A percentile compares a stretch with the other conserved stretches of the same genome.
Conservation (phyloP, 2,797 vertebrate genomes). For the Manis javanica region DNA sequence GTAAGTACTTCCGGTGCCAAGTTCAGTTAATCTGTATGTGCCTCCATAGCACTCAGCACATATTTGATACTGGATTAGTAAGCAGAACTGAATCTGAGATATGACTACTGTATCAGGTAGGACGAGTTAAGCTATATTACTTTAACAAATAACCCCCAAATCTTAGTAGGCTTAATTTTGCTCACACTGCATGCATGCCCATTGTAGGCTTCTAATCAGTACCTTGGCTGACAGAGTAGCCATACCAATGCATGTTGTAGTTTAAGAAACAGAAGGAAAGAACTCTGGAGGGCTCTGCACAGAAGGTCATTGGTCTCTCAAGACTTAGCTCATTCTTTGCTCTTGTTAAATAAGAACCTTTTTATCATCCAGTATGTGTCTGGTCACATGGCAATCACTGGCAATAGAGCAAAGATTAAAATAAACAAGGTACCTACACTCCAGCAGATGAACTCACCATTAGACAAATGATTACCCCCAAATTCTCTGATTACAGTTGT, state of each 20-base stretch:
- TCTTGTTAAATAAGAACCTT: neutral
- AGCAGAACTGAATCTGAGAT: neutral
- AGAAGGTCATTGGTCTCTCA: neutral
- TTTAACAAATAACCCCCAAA: neutral
- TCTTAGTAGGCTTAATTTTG: neutral
- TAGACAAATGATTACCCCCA: neutral
- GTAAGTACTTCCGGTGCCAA: neutral
- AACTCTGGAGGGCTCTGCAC: neutral
- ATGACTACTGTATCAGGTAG: neutral
- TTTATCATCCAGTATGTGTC: neutral
- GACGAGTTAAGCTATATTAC: neutral
- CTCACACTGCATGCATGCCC: neutral
- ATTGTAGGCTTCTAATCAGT: neutral
- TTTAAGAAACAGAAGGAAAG: neutral
- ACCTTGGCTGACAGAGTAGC: neutral
- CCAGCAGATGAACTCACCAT: neutral
- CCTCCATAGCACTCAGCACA: neutral
- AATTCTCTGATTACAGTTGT: neutral
- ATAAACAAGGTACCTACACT: neutral
- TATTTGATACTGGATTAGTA: neutral
- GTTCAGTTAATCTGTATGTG: neutral
- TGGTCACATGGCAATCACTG: neutral
- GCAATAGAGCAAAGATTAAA: neutral
- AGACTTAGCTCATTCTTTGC: neutral
- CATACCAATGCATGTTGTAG: neutral